phyloP scores from a whole-genome alignment of 2,888 invertebrate genomes.

The Scrobipalpa costella region DNA sequence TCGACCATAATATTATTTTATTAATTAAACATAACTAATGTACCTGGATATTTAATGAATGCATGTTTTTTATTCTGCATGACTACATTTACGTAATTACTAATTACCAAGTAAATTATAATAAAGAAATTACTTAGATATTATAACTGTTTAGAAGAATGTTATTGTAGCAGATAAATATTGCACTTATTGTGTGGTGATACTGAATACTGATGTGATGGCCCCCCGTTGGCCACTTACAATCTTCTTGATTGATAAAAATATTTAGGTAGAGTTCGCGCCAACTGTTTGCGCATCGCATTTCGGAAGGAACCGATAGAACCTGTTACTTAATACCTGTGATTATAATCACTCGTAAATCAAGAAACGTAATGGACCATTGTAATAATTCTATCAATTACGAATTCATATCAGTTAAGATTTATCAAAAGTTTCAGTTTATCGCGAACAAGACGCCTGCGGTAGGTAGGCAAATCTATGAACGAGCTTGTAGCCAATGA shows the following conservation, averaged over 20 bases:
- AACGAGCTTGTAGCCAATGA: conserved; percentile 68
- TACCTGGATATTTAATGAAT: neutral
- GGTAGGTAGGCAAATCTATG: conserved; percentile 66
- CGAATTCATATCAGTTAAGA: conserved; percentile 70
- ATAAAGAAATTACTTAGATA: too few relatives aligned
- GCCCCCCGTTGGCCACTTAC: neutral
- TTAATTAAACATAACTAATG: neutral
- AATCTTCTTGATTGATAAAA: conserved; percentile 17
- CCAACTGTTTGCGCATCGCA: conserved; percentile 45
- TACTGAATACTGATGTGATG: too few relatives aligned
- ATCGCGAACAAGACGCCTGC: conserved; percentile 73
- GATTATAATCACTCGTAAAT: conserved; percentile 35
- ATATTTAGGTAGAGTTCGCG: conserved; percentile 43
- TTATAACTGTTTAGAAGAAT: too few relatives aligned
- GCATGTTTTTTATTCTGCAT: too few relatives aligned
- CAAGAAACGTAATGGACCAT: conserved; percentile 33
- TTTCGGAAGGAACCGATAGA: conserved; percentile 40
- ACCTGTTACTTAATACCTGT: conserved; percentile 34
- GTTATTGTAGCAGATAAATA: too few relatives aligned
- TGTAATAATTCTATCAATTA: conserved; percentile 36
- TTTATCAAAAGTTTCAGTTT: conserved; percentile 77
- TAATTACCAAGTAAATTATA: too few relatives aligned
- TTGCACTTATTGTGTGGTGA: too few relatives aligned
- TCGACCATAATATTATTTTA: neutral
- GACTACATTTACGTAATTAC: too few relatives aligned